Conservation (phyloP, 2,113 vertebrate genomes). For the Monopterus albus region DNA sequence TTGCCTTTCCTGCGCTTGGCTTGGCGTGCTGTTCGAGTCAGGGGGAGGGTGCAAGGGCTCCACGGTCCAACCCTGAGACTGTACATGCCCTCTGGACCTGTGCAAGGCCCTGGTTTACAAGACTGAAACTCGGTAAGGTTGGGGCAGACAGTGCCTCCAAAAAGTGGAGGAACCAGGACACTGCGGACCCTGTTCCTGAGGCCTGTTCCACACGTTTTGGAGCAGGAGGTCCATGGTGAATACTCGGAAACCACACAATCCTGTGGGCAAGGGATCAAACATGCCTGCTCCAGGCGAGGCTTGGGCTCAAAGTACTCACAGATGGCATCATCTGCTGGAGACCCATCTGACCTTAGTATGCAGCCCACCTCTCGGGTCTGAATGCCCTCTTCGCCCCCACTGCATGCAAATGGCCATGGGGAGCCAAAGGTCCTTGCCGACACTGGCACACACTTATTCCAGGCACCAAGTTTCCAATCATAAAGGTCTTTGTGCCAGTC, state of each 20-base stretch:
- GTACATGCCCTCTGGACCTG: slow-evolving; percentile 85
- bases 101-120: slow-evolving; percentile 86
- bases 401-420: slow-evolving; percentile 79
- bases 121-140: slow-evolving; percentile 95
- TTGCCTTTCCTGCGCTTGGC: slow-evolving; percentile 87
- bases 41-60: slow-evolving; percentile 83
- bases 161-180: slow-evolving; percentile 89
- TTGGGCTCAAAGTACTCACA: slow-evolving; percentile 97
- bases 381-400: slow-evolving; percentile 91
- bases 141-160: slow-evolving; percentile 88
- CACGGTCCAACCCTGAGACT: slow-evolving; percentile 90
- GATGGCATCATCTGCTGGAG: slow-evolving; percentile 89
- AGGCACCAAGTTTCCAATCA: slow-evolving; percentile 90
- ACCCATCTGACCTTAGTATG: slow-evolving; percentile 85
- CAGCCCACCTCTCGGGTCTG: slow-evolving; percentile 92
- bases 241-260: slow-evolving; percentile 94
- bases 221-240: slow-evolving; percentile 92
- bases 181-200: slow-evolving; percentile 90
- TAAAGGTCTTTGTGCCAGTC: slow-evolving; percentile 98
- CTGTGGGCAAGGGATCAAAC: slow-evolving; percentile 93
- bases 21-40: slow-evolving; percentile 84
- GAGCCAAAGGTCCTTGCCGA: slow-evolving; percentile 83
- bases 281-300: slow-evolving; percentile 94
- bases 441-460: slow-evolving; percentile 90
- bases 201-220: slow-evolving; percentile 91